Evolutionary conservation across 2,113 vertebrate species (phyloP).

Genomic region (Sylvicapra grimmia): DNA sequence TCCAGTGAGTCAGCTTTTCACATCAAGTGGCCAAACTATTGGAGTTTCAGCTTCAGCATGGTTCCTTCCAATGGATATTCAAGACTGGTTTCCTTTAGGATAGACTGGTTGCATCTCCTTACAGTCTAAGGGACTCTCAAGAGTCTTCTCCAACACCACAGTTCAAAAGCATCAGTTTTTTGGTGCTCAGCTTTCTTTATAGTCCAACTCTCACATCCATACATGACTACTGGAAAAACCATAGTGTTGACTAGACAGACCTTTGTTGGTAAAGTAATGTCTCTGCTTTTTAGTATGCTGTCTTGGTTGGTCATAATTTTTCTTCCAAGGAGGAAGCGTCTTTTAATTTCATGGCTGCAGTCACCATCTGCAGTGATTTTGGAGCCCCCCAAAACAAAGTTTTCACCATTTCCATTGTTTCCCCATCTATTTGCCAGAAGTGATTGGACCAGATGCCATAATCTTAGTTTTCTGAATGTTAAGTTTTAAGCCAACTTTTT

Average conservation of each 20-base stretch:
- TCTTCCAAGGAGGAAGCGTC: background rate
- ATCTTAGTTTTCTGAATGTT: background rate
- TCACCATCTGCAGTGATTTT: background rate
- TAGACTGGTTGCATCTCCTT: background rate
- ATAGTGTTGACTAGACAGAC: background rate
- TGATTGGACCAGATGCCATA: background rate
- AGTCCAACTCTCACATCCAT: background rate
- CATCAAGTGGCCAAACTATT: background rate
- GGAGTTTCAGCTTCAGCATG: background rate
- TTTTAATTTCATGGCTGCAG: background rate
- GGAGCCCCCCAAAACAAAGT: background rate
- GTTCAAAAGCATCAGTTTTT: background rate
- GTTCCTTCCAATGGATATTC: background rate
- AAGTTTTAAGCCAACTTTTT: background rate
- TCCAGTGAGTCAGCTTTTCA: background rate
- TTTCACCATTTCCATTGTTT: background rate
- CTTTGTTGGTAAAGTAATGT: background rate
- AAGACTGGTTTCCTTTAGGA: background rate
- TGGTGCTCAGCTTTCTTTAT: accelerated
- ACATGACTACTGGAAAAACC: background rate
- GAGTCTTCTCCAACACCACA: background rate
- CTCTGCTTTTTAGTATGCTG: background rate
- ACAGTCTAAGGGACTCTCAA: background rate
- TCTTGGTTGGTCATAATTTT: background rate
- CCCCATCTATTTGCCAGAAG: background rate